A percentile compares a stretch with the other conserved stretches of the same genome.
Evolutionary conservation across 2,797 vertebrate genomes (phyloP).

Genomic region (Microcaecilia unicolor): DNA sequence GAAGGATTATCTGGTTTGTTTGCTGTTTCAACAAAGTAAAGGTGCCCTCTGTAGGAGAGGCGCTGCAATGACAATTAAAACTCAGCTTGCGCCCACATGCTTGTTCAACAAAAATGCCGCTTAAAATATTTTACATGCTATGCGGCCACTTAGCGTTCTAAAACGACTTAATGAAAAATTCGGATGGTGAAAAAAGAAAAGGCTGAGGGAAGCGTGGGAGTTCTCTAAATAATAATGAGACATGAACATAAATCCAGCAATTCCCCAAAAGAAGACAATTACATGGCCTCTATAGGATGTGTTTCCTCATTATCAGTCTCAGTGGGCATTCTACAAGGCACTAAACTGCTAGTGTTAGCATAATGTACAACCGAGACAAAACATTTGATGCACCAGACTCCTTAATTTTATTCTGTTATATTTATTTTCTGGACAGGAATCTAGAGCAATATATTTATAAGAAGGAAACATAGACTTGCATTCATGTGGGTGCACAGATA

Average conservation of each 20-base stretch:
- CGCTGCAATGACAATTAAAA: too few species aligned
- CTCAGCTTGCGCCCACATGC: too few species aligned
- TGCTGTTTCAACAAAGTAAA: constrained; percentile 54
- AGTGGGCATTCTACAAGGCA: constrained; percentile 32
- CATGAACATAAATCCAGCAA: constrained; percentile 2
- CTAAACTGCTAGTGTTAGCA: constrained; percentile 55
- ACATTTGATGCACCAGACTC: constrained; percentile 41
- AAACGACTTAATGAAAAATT: too few species aligned
- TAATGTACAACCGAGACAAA: constrained; percentile 35
- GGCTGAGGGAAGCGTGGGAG: constrained; percentile 1
- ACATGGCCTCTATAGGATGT: too few species aligned
- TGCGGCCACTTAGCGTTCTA: too few species aligned
- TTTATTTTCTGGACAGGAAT: constrained; percentile 51
- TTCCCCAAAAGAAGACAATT: constrained; percentile 7
- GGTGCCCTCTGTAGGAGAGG: constrained; percentile 65
- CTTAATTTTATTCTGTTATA: constrained; percentile 43
- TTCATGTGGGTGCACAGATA: too few species aligned
- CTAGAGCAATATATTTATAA: too few species aligned
- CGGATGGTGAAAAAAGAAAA: too few species aligned
- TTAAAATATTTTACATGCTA: constrained; percentile 3
- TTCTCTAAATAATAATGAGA: constrained; percentile 7
- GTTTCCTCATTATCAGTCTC: constrained; percentile 53
- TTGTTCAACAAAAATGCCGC: too few species aligned
- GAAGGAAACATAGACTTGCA: too few species aligned
- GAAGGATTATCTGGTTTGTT: constrained; percentile 9